These are phyloP conservation scores for Protomyctophum bolini DNA, from an alignment of 2,113 vertebrate genomes.

Conservation along the genomic window DNA sequence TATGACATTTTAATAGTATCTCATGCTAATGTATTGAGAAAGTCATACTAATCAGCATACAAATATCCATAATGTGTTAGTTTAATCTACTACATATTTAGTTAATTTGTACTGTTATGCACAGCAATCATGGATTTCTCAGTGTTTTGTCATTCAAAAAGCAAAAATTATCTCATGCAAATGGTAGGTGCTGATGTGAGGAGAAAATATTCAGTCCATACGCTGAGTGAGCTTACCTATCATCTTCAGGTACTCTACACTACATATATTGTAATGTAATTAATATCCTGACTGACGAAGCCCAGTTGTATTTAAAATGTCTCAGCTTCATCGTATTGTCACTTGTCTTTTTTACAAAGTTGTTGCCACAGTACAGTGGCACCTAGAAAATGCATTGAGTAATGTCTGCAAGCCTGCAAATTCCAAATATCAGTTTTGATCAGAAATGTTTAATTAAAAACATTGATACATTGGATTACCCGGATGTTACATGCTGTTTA, in stretches of 20 bases:
- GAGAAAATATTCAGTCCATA: neutral
- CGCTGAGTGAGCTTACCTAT: neutral
- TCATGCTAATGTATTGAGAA: neutral
- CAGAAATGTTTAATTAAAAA: too few species aligned
- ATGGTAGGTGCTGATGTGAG: neutral
- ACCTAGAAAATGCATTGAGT: too few species aligned
- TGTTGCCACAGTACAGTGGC: neutral
- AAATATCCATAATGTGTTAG: neutral
- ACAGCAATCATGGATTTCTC: slow-evolving; percentile 7
- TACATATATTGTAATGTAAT: neutral
- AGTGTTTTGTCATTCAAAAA: neutral
- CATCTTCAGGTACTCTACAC: neutral
- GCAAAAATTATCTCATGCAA: too few species aligned
- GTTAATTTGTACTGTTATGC: neutral
- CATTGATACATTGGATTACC: too few species aligned
- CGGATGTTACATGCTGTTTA: too few species aligned
- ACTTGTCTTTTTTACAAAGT: neutral
- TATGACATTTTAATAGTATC: neutral
- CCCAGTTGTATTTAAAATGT: neutral
- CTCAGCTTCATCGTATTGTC: neutral
- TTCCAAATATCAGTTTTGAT: too few species aligned
- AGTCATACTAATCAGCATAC: neutral
- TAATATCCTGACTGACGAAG: neutral
- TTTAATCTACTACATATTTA: slow-evolving; percentile 5
- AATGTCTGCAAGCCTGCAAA: too few species aligned